These are phyloP conservation scores for Stomatorhinus ivindoensis DNA, from an alignment of 2,113 vertebrate genomes.

Conservation along the genomic window DNA sequence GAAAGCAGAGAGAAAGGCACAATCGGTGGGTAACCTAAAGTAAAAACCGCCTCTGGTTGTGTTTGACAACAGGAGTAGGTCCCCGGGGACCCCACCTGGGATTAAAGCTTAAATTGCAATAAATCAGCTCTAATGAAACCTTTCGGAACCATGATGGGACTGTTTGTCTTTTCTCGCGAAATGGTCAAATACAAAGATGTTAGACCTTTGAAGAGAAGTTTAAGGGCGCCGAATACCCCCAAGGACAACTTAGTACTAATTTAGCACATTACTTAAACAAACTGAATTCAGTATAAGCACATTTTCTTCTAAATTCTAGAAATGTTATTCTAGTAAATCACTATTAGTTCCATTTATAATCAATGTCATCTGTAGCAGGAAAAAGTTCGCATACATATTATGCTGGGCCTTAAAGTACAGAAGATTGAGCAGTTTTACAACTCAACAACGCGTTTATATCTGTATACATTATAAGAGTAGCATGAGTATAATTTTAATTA, in stretches of 20 bases:
- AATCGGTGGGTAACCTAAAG: conserved; percentile 47
- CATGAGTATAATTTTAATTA: not conserved
- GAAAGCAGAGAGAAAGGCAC: conserved; percentile 46
- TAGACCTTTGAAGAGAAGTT: conserved; percentile 15
- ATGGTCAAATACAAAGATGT: conserved; percentile 38
- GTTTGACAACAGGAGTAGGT: conserved; percentile 58
- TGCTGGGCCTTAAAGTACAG: not conserved
- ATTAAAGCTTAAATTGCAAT: conserved; percentile 71
- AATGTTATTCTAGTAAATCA: not conserved
- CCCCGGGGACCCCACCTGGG: conserved; percentile 71
- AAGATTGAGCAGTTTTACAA: not conserved
- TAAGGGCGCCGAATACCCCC: conserved; percentile 48
- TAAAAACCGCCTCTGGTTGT: conserved; percentile 59
- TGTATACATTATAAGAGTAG: not conserved
- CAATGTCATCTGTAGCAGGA: not conserved
- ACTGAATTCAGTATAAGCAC: conserved; percentile 28
- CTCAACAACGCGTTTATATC: not conserved
- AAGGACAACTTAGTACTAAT: conserved; percentile 54
- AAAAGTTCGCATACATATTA: not conserved
- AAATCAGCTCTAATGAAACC: conserved; percentile 63
- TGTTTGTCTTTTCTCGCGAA: conserved; percentile 40
- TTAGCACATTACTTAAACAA: conserved; percentile 47
- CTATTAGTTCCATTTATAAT: not conserved
- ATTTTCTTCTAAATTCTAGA: not conserved
- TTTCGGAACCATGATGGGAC: conserved; percentile 40